These are phyloP conservation scores for Microcebus murinus DNA, from an alignment of 2,113 vertebrate species.

Conservation along the genomic window DNA sequence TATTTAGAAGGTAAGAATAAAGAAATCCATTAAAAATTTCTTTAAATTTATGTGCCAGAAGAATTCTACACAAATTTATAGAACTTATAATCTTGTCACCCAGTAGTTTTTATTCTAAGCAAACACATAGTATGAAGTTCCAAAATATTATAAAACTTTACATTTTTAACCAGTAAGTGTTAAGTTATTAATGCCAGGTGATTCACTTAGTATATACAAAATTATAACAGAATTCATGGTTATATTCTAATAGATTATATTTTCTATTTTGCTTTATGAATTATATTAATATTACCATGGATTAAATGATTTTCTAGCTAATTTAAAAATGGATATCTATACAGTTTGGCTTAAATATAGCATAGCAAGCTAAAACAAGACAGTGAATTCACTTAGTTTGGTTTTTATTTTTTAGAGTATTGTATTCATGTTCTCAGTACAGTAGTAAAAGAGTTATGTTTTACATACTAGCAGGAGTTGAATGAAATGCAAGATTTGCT, in stretches of 20 bases:
- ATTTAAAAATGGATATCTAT: neutral
- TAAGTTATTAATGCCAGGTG: conserved; percentile 52
- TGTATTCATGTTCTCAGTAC: neutral
- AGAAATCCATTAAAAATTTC: conserved; percentile 75
- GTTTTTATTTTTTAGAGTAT: neutral
- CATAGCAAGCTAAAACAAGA: neutral
- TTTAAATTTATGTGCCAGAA: neutral
- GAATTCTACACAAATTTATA: conserved; percentile 36
- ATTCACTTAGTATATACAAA: conserved; percentile 66
- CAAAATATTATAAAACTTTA: neutral
- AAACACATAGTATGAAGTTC: neutral
- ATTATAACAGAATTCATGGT: conserved; percentile 31
- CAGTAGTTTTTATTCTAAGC: conserved; percentile 13
- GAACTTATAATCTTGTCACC: conserved; percentile 71
- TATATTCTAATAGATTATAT: conserved; percentile 36
- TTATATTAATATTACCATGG: neutral
- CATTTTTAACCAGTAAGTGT: neutral
- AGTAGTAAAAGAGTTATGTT: neutral
- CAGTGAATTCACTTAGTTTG: neutral
- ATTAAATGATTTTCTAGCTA: conserved; percentile 18
- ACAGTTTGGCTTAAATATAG: neutral
- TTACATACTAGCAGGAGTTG: neutral
- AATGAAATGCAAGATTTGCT: conserved; percentile 1
- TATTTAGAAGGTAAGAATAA: conserved; percentile 95
- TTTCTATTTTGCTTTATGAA: conserved; percentile 21